These are phyloP conservation scores for Subacronicta megacephala DNA, from an alignment of 2,888 invertebrate species.

Conservation along the genomic window DNA sequence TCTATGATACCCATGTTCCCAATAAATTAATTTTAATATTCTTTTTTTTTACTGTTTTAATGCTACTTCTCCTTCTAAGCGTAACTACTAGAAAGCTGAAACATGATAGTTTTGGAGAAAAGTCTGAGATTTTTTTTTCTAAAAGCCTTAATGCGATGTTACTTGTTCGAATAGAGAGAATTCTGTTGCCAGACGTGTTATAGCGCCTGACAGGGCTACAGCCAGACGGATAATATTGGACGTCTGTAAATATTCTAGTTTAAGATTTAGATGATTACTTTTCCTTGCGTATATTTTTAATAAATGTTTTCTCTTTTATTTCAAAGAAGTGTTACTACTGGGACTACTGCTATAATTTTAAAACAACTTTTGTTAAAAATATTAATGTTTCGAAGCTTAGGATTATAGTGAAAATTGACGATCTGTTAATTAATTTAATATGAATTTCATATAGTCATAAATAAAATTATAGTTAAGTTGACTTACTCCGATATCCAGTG, in stretches of 20 bases:
- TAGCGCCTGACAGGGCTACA: background rate
- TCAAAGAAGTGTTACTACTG: background rate
- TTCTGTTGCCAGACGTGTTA: background rate
- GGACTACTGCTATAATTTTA: background rate
- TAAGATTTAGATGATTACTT: background rate
- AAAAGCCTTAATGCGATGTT: background rate
- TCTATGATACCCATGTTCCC: no score
- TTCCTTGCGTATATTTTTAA: background rate
- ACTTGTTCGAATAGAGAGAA: background rate
- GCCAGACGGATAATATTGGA: conserved; percentile 1
- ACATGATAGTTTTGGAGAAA: no score
- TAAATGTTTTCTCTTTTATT: background rate
- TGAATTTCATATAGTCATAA: no score
- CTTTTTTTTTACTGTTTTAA: no score
- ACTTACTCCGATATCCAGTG: no score
- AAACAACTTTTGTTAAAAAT: background rate
- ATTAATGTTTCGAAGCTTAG: background rate
- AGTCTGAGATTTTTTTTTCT: no score
- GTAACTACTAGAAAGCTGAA: no score
- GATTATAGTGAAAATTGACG: no score
- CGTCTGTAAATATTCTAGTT: background rate
- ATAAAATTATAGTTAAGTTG: no score
- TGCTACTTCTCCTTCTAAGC: no score
- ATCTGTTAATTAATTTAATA: no score
- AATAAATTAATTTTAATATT: no score